Conservation (phyloP, 2,888 invertebrate genomes). For the Cataglyphis livida region DNA sequence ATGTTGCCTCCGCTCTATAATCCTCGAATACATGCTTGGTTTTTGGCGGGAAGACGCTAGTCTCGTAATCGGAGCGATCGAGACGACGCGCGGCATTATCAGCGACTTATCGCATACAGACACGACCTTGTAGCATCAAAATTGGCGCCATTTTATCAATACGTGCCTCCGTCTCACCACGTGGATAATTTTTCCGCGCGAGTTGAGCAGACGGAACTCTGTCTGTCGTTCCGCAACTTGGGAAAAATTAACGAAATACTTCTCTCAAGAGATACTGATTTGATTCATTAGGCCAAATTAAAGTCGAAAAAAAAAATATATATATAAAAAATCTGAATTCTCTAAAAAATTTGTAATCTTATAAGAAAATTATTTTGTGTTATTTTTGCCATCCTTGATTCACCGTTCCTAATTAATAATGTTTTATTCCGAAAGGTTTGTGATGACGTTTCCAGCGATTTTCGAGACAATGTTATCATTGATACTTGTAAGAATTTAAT, state of each 20-base stretch:
- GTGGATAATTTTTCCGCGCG: conserved; percentile 77
- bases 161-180: conserved; percentile 77
- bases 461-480: background rate
- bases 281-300: background rate
- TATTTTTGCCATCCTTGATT: background rate
- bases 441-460: background rate
- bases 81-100: conserved; percentile 68
- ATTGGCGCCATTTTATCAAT: conserved; percentile 81
- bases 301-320: background rate
- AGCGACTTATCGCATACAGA: conserved; percentile 76
- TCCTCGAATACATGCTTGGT: background rate
- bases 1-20: background rate
- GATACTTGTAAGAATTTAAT: background rate
- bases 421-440: background rate
- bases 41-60: conserved; percentile 35
- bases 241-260: conserved; percentile 29
- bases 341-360: background rate
- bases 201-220: conserved; percentile 47
- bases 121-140: conserved; percentile 79
- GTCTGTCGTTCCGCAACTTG: background rate
- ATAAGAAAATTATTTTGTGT: background rate
- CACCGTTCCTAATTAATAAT: background rate
- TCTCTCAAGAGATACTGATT: background rate
- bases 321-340: background rate
- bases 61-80: conserved; percentile 63